Base-by-base conservation (phyloP, 1,140 invertebrate species). In the Lepidurus couesii region DNA sequence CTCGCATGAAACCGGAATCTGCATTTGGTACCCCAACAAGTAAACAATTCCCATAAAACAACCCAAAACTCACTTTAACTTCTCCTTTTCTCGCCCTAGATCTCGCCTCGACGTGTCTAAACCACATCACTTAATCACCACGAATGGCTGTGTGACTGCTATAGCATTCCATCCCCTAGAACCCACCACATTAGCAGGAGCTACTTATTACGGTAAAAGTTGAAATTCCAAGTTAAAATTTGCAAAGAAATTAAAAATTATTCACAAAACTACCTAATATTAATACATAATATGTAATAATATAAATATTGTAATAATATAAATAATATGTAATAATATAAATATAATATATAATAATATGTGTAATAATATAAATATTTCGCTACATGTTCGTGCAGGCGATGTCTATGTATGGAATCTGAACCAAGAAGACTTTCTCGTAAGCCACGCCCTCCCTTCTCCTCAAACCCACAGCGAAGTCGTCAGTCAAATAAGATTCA, bases 21-120 rank as follows among this genome's bases (percentile, higher is more conserved):
- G 53, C 53, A 16, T 65, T 65, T 65, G 53, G 53, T 65, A 65
- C 13, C 53, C 53, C 7, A 65, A 65, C 53, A 65, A 65, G 53
- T 65, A 65, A 13, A 13, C 16, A 34, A 34, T 34, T 34, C 34
- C 34, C 34, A 4, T 34, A 26, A 26, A 26, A 26, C 1, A 26
- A 26, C 1, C 26, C 34, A 34, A 34, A 34, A 34, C 2, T 34
- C 34, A 1, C 21, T 9, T 21, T 16, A 16, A 21, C 6, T 65
- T 65, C 8, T 65, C 21, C 6, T 65, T 1, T 13, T 65, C 34
- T 34, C 34, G 4, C 34, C 34, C 34, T 65, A 65, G 53, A 65
- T 65, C 53, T 11, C 8, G 53, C 7, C 53, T 65, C 3, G 53
- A 65, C 8, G 13, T 7, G 1, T n/a, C 16, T 21, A 65, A 65